A percentile compares a stretch with the other conserved stretches of the same genome.
These are phyloP conservation scores for Caenorhabditis doughertyi DNA, from an alignment of 2,888 invertebrate species.

Conservation along the genomic window DNA sequence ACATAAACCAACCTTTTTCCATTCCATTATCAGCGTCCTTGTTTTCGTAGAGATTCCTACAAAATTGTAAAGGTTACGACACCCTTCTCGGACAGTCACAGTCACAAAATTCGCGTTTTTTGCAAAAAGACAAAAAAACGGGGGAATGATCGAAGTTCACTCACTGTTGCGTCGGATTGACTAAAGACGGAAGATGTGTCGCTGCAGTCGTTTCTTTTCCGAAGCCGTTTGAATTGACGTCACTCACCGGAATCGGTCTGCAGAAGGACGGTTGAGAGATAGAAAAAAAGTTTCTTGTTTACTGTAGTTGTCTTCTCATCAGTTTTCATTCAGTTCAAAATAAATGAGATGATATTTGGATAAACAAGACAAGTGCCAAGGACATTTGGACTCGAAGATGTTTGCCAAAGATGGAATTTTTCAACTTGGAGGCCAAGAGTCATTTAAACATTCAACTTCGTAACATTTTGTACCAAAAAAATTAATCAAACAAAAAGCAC, in stretches of 20 bases:
- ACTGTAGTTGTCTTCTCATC: constrained; percentile 23
- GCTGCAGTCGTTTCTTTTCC: constrained; percentile 36
- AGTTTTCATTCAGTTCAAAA: constrained; percentile 2
- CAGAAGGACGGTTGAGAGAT: constrained; percentile 30
- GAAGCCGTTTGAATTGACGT: constrained; percentile 41
- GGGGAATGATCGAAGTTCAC: constrained; percentile 58
- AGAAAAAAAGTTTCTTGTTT: constrained; percentile 6
- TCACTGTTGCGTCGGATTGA: constrained; percentile 56
- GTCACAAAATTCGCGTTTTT: constrained; percentile 35
- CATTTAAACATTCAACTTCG: neutral
- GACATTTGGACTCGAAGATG: constrained; percentile 6
- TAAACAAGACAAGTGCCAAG: constrained; percentile 16
- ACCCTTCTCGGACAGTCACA: constrained; percentile 18
- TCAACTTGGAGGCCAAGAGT: neutral
- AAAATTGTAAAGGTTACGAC: constrained; percentile 34
- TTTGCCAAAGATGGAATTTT: constrained; percentile 6
- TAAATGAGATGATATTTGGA: neutral
- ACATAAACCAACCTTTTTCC: constrained; percentile 63
- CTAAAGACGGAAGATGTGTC: constrained; percentile 58
- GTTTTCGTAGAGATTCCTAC: constrained; percentile 46
- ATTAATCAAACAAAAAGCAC: neutral
- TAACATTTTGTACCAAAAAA: no score
- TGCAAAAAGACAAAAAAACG: constrained; percentile 20
- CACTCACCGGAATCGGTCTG: constrained; percentile 59
- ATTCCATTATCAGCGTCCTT: constrained; percentile 61